phyloP scores from a whole-genome alignment of 2,113 vertebrate species.

The Sula dactylatra region DNA sequence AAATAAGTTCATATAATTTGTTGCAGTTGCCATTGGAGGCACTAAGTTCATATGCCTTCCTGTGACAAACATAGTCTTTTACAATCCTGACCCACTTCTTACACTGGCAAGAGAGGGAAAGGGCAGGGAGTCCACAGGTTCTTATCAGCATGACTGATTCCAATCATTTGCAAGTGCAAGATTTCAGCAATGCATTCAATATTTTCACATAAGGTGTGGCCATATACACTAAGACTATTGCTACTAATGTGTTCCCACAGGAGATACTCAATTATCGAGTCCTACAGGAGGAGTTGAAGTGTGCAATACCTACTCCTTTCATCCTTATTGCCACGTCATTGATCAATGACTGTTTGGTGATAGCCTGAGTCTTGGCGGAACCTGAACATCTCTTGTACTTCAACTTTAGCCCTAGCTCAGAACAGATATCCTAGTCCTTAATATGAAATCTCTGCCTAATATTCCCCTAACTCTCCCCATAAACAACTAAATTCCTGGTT shows the following conservation, averaged over 20 bases:
- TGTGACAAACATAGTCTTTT: not conserved
- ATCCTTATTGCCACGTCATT: not conserved
- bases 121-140: not conserved
- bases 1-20: not conserved
- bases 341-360: not conserved
- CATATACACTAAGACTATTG: not conserved
- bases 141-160: not conserved
- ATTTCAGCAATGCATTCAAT: not conserved
- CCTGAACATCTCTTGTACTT: not conserved
- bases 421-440: not conserved
- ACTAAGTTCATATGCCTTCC: not conserved
- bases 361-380: not conserved
- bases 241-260: not conserved
- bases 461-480: not conserved
- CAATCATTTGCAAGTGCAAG: accelerated
- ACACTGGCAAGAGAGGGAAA: not conserved
- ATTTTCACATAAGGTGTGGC: not conserved
- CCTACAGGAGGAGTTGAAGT: not conserved
- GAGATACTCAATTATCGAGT: not conserved
- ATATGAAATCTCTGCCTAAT: not conserved
- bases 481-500: not conserved
- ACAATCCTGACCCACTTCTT: not conserved
- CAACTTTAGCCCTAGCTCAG: not conserved
- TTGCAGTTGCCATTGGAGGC: not conserved
- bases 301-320: not conserved